Percentiles rank a stretch among this genome's conserved stretches.
These are phyloP conservation scores for Gorsachius goisagi DNA, from an alignment of 2,113 vertebrate species.

Conservation along the genomic window DNA sequence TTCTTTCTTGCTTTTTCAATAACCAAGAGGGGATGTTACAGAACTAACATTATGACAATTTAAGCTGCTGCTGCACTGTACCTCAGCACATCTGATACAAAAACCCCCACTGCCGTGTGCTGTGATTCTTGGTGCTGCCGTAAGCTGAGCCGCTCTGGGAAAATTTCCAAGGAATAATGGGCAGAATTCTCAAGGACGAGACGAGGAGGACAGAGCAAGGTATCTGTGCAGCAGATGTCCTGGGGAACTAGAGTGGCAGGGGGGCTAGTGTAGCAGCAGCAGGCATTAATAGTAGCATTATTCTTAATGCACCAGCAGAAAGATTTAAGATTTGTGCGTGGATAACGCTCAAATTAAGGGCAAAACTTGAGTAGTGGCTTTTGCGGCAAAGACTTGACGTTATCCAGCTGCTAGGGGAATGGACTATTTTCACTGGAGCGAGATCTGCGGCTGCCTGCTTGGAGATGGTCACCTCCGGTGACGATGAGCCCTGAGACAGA, in stretches of 20 bases:
- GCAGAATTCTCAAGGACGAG: constrained; percentile 30
- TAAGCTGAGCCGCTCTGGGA: constrained; percentile 29
- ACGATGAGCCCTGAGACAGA: not conserved
- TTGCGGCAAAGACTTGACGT: not conserved
- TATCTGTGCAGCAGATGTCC: not conserved
- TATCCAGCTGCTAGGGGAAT: not conserved
- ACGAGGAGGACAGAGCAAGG: not conserved
- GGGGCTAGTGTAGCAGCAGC: not conserved
- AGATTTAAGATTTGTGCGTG: not conserved
- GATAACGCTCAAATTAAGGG: not conserved
- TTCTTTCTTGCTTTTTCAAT: not conserved
- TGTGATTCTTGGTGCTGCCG: not conserved
- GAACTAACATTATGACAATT: not conserved
- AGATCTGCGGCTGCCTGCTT: not conserved
- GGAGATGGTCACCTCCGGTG: not conserved
- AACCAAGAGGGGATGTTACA: not conserved
- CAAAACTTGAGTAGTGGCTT: not conserved
- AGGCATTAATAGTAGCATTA: not conserved
- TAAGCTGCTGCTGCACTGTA: not conserved
- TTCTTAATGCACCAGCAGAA: not conserved
- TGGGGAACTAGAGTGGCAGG: not conserved
- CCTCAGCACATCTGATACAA: not conserved
- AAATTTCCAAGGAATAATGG: constrained; percentile 28
- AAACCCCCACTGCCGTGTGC: not conserved
- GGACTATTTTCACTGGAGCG: not conserved